phyloP scores from a whole-genome alignment of 2,113 vertebrate genomes.

The Syrrhaptes paradoxus region DNA sequence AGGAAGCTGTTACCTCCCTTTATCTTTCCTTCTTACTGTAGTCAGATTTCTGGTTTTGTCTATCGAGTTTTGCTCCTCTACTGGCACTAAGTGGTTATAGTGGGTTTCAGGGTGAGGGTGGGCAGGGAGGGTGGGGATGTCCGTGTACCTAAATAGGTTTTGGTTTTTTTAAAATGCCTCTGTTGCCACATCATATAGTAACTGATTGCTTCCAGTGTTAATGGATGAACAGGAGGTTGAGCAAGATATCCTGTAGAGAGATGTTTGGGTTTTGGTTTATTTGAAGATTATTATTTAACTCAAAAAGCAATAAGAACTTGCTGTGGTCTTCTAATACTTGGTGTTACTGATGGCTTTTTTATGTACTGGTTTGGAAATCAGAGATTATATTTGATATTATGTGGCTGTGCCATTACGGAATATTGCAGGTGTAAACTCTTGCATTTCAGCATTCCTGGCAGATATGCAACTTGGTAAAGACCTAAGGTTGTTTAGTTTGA shows the following conservation, averaged over 20 bases:
- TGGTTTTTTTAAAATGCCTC: slow-evolving; percentile 69
- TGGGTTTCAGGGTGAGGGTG: slow-evolving; percentile 29
- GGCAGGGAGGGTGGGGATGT: slow-evolving; percentile 22
- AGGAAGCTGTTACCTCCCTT: slow-evolving; percentile 51
- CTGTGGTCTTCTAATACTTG: slow-evolving; percentile 58
- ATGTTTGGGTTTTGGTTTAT: slow-evolving; percentile 66
- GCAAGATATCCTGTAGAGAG: slow-evolving; percentile 19
- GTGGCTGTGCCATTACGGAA: slow-evolving; percentile 67
- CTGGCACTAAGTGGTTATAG: slow-evolving; percentile 65
- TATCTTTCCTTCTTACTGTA: slow-evolving; percentile 71
- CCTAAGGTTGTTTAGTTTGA: slow-evolving; percentile 59
- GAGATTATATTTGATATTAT: slow-evolving; percentile 77
- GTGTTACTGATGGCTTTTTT: slow-evolving; percentile 66
- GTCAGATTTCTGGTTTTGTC: slow-evolving; percentile 69
- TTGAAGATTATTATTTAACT: slow-evolving; percentile 62
- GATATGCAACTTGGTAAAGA: slow-evolving; percentile 64
- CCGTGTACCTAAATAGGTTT: slow-evolving; percentile 32
- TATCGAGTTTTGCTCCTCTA: slow-evolving; percentile 66
- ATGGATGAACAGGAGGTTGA: slow-evolving; percentile 39
- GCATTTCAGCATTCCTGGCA: slow-evolving; percentile 72
- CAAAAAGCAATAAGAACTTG: slow-evolving; percentile 76
- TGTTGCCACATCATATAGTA: slow-evolving; percentile 56
- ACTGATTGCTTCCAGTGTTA: slow-evolving; percentile 76
- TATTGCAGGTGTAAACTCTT: slow-evolving; percentile 68
- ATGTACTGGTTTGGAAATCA: slow-evolving; percentile 70